phyloP scores from a whole-genome alignment of 1,140 invertebrate species.

The Trichogramma pretiosum region DNA sequence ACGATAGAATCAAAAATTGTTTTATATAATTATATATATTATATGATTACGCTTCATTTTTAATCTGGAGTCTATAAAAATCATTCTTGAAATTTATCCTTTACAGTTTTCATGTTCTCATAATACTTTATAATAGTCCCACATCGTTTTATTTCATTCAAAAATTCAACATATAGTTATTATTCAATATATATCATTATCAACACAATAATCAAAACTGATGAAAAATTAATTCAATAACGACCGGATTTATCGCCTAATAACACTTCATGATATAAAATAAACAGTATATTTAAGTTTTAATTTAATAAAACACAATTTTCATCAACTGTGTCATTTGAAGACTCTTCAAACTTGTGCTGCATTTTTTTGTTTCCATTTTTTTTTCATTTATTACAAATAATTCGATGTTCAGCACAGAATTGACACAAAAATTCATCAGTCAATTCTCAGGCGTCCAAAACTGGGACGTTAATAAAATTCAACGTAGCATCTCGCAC shows the following conservation, averaged over 20 bases:
- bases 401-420: slow-evolving; percentile 11
- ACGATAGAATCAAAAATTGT: slow-evolving; percentile 21
- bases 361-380: too few relatives aligned
- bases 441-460: not conserved
- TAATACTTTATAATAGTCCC: slow-evolving; percentile 21
- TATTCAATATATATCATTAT: not conserved
- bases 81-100: slow-evolving; percentile 18
- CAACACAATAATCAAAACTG: slow-evolving; percentile 8
- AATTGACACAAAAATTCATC: not conserved
- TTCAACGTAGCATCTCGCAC: too few relatives aligned
- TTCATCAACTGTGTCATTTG: slow-evolving; percentile 7
- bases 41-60: slow-evolving; percentile 19
- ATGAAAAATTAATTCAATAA: slow-evolving; percentile 6
- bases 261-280: slow-evolving; percentile 8
- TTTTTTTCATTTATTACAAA: slow-evolving; percentile 6
- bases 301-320: slow-evolving; percentile 14
- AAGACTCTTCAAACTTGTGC: slow-evolving; percentile 12
- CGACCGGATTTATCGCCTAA: not conserved
- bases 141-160: slow-evolving; percentile 8
- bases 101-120: slow-evolving; percentile 19
- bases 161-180: not conserved
- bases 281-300: slow-evolving; percentile 7
- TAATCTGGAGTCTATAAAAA: slow-evolving; percentile 18
- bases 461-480: too few relatives aligned
- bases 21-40: too few relatives aligned